Base-by-base conservation (phyloP, 2,797 vertebrate genomes). In the Babyrousa celebensis region DNA sequence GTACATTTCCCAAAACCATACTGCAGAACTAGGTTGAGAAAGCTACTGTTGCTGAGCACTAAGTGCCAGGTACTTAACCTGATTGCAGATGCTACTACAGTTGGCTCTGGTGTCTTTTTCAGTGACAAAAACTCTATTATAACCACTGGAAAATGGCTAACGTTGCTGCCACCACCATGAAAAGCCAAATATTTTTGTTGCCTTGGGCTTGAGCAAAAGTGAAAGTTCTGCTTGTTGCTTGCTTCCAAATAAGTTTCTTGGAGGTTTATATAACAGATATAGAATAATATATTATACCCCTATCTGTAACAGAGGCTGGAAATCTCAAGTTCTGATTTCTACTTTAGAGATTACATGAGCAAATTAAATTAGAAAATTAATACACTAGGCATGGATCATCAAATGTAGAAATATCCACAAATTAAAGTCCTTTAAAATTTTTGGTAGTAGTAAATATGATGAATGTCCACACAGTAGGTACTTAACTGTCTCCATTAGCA, bases 281-380 rank as follows among this genome's bases (percentile, higher is more conserved):
- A n/a, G 10, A 92, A 23, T 82, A 25, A 43, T 71, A 54, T 67
- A 7, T 3, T 65, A 0, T 80, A 43, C 83, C 21, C 18, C 17
- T 75, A 79, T 40, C n/a, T 70, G 5, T 70, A 80, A 92, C 62
- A 20, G 21, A 89, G n/a, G 21, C 62, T 83, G 75, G 56, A 43
- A 62, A 68, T 80, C 89, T 85, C n/a, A 89, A 77, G n/a, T 89
- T 80, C 3, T 77, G 5, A 23, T 78, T 96, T 89, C 27, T 89
- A 7, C 8, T 15, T 75, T 78, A 78, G 60, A 65, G 52, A 67
- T 67, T n/a, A 32, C 17, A 36, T 54, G 52, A 68, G 74, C 36
- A 71, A 87, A 40, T 90, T 63, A 71, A 87, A 40, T 90, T 63
- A 85, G 74, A 72, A 56, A 85, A 63, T 85, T 54, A 72, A 12